A percentile compares a stretch with the other conserved stretches of the same genome.
phyloP scores from a whole-genome alignment of 2,113 vertebrate species.

The Syrmaticus mikado region DNA sequence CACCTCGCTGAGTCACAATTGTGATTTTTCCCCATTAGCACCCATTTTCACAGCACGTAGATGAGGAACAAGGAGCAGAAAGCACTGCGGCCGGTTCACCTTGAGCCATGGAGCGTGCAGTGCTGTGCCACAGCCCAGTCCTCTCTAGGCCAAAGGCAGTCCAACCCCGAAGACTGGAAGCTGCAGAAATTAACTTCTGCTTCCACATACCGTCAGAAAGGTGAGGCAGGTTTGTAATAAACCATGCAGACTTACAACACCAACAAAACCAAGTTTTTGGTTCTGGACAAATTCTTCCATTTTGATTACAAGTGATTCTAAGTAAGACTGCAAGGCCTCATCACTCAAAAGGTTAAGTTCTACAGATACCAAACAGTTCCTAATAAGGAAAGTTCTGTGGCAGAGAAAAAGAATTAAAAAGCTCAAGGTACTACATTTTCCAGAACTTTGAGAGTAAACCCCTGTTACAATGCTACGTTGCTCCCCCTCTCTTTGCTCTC shows the following conservation, averaged over 20 bases:
- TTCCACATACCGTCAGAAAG: not conserved
- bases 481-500: not conserved
- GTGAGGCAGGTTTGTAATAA: not conserved
- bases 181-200: not conserved
- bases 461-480: not conserved
- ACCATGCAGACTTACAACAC: not conserved
- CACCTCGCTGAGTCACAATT: slow-evolving; percentile 50
- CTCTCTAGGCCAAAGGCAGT: not conserved
- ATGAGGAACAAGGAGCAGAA: not conserved
- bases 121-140: not conserved
- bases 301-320: not conserved
- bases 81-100: not conserved
- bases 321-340: not conserved
- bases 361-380: not conserved
- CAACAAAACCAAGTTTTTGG: not conserved
- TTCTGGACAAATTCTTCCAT: not conserved
- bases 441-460: not conserved
- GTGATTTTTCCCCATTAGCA: slow-evolving; percentile 32
- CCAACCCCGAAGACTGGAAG: not conserved
- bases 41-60: slow-evolving; percentile 27
- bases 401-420: not conserved
- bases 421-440: not conserved
- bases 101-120: not conserved
- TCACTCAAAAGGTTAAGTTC: not conserved
- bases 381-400: not conserved